phyloP scores from a whole-genome alignment of 2,113 vertebrate genomes.

The Protomyctophum bolini region DNA sequence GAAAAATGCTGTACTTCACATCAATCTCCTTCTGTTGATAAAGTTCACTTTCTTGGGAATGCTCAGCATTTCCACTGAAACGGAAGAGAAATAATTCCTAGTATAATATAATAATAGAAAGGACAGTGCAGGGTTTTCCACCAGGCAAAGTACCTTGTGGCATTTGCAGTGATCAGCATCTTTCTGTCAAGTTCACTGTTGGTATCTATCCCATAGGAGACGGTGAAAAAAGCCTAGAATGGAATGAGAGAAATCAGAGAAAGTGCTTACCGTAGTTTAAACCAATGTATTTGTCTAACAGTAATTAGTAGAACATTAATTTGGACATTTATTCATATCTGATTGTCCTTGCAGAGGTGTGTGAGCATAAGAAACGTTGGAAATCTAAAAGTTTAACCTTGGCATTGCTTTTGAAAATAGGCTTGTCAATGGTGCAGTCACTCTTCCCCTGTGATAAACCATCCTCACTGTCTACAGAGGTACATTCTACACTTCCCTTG shows the following conservation, averaged over 20 bases:
- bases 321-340: too few relatives aligned
- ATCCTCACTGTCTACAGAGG: constrained; percentile 58
- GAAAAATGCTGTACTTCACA: constrained; percentile 76
- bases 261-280: neutral
- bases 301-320: too few relatives aligned
- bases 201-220: constrained; percentile 69
- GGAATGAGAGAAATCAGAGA: neutral
- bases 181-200: constrained; percentile 44
- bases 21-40: constrained; percentile 42
- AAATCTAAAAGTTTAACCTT: constrained; percentile 58
- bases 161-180: constrained; percentile 62
- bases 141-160: constrained; percentile 65
- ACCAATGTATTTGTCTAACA: too few relatives aligned
- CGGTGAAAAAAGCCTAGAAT: constrained; percentile 66
- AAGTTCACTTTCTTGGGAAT: constrained; percentile 26
- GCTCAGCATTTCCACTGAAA: constrained; percentile 68
- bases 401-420: constrained; percentile 74
- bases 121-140: neutral
- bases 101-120: neutral
- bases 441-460: constrained; percentile 43
- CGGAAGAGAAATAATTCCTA: neutral
- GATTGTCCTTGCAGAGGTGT: neutral
- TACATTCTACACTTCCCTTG: constrained; percentile 77
- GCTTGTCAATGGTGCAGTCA: constrained; percentile 77
- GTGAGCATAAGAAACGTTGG: neutral